A percentile compares a stretch with the other conserved stretches of the same genome.
Conservation (phyloP, 2,113 vertebrate species). For the Scopus umbretta region DNA sequence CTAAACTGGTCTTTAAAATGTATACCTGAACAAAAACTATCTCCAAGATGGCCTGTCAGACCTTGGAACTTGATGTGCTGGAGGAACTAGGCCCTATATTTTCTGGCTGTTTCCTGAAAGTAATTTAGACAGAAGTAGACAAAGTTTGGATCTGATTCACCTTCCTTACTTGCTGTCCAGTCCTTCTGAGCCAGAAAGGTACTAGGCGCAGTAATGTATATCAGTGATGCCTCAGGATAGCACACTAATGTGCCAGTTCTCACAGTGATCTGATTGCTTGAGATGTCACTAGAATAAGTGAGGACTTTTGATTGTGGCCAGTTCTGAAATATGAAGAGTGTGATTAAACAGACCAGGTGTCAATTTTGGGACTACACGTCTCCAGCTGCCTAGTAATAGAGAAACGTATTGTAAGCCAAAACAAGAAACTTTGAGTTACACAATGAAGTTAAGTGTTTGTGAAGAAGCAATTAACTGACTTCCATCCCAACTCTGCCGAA, state of each 20-base stretch:
- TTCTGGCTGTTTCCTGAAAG: background rate
- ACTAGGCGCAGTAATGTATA: fast-evolving
- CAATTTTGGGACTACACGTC: background rate
- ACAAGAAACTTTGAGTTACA: background rate
- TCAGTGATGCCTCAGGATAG: background rate
- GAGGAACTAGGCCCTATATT: background rate
- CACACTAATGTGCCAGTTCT: background rate
- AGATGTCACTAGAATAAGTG: background rate
- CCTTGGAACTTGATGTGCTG: background rate
- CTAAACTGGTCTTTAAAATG: background rate
- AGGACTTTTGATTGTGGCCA: background rate
- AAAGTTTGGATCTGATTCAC: background rate
- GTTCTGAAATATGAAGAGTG: background rate
- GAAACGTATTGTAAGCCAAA: background rate
- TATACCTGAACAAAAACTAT: background rate
- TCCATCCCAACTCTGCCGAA: background rate
- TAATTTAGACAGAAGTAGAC: background rate
- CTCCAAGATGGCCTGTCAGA: background rate
- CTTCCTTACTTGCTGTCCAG: background rate
- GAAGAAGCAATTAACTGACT: background rate
- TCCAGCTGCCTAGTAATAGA: background rate
- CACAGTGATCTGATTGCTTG: background rate
- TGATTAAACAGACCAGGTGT: background rate
- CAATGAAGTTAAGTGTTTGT: background rate
- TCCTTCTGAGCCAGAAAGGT: background rate